Evolutionary conservation across 1,140 invertebrate species (phyloP).

Genomic region (Rhopalosiphum maidis): DNA sequence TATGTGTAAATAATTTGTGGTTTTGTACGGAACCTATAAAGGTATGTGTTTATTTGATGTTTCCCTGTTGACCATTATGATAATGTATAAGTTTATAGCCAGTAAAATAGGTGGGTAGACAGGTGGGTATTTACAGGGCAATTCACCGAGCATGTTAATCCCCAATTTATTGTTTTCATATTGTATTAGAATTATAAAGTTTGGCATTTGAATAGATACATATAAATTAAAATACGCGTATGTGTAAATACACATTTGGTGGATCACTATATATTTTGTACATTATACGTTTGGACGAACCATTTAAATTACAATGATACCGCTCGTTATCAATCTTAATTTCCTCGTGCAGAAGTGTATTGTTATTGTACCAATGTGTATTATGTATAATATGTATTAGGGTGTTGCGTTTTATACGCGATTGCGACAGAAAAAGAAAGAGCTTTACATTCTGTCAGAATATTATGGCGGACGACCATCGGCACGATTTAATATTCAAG

Average conservation of each 20-base stretch:
- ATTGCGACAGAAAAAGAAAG: constrained; percentile 3
- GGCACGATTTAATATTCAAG: constrained; percentile 1
- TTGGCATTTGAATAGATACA: not conserved
- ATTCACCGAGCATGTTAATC: not conserved
- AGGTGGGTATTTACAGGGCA: not conserved
- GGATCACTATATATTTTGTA: not conserved
- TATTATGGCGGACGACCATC: not conserved
- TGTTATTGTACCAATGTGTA: not conserved
- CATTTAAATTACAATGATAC: not conserved
- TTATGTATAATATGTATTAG: not conserved
- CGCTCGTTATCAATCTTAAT: not conserved
- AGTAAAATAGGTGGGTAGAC: not conserved
- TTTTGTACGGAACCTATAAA: not conserved
- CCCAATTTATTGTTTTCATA: too few species aligned
- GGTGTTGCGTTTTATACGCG: not conserved
- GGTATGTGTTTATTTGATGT: not conserved
- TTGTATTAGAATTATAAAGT: too few species aligned
- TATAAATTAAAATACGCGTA: not conserved
- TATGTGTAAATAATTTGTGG: not conserved
- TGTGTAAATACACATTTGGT: not conserved
- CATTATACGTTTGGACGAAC: too few species aligned
- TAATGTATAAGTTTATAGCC: too few species aligned
- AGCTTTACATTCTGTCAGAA: not conserved
- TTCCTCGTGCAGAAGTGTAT: not conserved
- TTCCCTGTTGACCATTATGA: not conserved